Evolutionary conservation across 1,140 invertebrate genomes (phyloP), one percentile per base, ranked within the genome.

Genomic region (Apis cerana): DNA sequence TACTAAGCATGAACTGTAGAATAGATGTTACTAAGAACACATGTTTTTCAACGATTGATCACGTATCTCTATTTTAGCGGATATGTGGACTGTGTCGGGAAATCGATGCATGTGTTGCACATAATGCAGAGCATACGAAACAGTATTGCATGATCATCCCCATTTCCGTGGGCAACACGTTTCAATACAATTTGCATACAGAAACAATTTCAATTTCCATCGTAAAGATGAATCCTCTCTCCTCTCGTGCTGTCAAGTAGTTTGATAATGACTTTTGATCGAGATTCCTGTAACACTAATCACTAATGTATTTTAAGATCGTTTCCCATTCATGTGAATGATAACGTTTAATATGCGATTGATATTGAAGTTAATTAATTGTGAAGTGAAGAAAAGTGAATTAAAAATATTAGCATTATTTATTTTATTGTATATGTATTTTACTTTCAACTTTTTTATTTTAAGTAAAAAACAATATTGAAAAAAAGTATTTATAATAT

Each of bases 191-290:
- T 70, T 71, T 79, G 67, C 76, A 79, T 79, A 79, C 76, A 56
- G 76, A 43, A 79, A 78, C 76, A 56, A 61, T 69, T 56, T 71
- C 77, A 68, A 79, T 79, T 71, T 70, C 56, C 77, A 71, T 79
- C 77, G 58, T 19, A 70, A 79, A 79, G 77, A 71, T 79, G 48
- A 21, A 78, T 7, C 64, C 21, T 19, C 11, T 13, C 23, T 54
- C 12, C 33, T 43, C 33, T 43, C n/a, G 23, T 43, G 27, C 33
- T 64, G 33, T 21, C 75, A 58, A 79, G 67, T 79, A 67, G 76
- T 79, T 79, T 79, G 23, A 79, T 79, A 79, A 79, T 79, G 76
- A 79, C 50, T n/a, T 69, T n/a, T 54, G 54, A 70, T 23, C 65
- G 17, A 64, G 64, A 52, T 54, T 71, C 65, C 48, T 68, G 54